phyloP scores from a whole-genome alignment of 1,140 invertebrate species.

The Zaprionus vittiger region DNA sequence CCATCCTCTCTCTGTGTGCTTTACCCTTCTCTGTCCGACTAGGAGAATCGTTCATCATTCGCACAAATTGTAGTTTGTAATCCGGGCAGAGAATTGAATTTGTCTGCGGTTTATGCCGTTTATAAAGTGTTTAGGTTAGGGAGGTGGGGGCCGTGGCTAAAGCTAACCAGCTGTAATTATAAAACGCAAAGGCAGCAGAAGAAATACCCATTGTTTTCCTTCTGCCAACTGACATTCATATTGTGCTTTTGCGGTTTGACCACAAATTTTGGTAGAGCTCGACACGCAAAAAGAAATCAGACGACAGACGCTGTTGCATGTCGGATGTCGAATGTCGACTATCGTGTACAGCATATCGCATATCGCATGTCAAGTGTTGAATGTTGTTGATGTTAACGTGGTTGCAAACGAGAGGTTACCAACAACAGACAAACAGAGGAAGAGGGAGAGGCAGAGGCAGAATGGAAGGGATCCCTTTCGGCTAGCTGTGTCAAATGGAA shows the following conservation, averaged over 20 bases:
- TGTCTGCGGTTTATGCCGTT: slow-evolving; percentile 58
- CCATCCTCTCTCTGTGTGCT: background rate
- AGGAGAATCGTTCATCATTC: slow-evolving; percentile 18
- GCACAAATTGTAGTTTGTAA: slow-evolving; percentile 33
- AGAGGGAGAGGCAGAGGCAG: background rate
- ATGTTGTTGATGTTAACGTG: slow-evolving; percentile 30
- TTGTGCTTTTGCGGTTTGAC: slow-evolving; percentile 54
- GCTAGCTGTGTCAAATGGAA: slow-evolving; percentile 34
- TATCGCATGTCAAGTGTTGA: slow-evolving; percentile 7
- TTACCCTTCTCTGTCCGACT: background rate
- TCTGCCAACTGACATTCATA: slow-evolving; percentile 32
- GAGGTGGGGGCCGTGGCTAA: background rate
- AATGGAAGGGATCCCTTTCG: background rate
- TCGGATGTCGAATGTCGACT: slow-evolving; percentile 1
- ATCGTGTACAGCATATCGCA: background rate
- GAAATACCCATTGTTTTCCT: slow-evolving; percentile 8
- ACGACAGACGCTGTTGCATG: slow-evolving; percentile 7
- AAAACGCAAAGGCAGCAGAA: background rate
- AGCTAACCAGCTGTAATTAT: slow-evolving; percentile 35
- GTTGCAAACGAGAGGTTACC: slow-evolving; percentile 12
- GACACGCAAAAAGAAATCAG: background rate
- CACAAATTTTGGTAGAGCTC: slow-evolving; percentile 43
- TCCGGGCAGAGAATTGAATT: slow-evolving; percentile 55
- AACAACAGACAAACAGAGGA: background rate
- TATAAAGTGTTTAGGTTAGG: slow-evolving; percentile 30